These are phyloP conservation scores for Micoletzkya japonica DNA, from an alignment of 2,888 invertebrate species.

Conservation along the genomic window DNA sequence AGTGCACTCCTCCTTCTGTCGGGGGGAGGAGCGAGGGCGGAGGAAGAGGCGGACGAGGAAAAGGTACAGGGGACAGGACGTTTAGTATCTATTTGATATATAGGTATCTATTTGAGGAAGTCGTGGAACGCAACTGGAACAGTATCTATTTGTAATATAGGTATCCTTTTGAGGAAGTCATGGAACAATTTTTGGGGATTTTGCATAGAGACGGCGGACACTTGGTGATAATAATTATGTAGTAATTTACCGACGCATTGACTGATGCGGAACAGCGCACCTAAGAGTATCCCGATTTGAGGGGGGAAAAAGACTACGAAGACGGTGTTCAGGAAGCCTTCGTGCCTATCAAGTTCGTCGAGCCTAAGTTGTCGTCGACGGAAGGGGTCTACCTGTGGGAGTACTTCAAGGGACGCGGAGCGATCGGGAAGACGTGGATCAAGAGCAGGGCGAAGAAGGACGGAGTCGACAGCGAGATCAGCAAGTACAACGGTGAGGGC, in stretches of 20 bases:
- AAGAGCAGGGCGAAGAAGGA: conserved; percentile 89
- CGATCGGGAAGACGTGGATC: conserved; percentile 80
- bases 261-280: too few relatives aligned
- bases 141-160: not conserved
- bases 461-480: conserved; percentile 80
- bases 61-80: not conserved
- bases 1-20: not conserved
- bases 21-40: not conserved
- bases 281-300: too few relatives aligned
- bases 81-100: too few relatives aligned
- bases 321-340: conserved; percentile 35
- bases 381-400: conserved; percentile 38
- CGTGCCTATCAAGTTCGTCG: conserved; percentile 33
- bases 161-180: not conserved
- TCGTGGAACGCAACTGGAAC: not conserved
- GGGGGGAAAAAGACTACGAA: too few relatives aligned
- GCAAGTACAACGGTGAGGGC: conserved; percentile 85
- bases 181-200: too few relatives aligned
- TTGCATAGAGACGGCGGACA: too few relatives aligned
- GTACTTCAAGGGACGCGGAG: conserved; percentile 36
- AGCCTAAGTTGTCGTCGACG: too few relatives aligned
- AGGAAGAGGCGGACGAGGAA: not conserved
- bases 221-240: too few relatives aligned
- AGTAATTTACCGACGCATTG: too few relatives aligned
- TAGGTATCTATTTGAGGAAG: not conserved